Percentiles rank a stretch among this genome's conserved stretches.
phyloP scores from a whole-genome alignment of 1,140 invertebrate genomes.

The Carposina sasakii region DNA sequence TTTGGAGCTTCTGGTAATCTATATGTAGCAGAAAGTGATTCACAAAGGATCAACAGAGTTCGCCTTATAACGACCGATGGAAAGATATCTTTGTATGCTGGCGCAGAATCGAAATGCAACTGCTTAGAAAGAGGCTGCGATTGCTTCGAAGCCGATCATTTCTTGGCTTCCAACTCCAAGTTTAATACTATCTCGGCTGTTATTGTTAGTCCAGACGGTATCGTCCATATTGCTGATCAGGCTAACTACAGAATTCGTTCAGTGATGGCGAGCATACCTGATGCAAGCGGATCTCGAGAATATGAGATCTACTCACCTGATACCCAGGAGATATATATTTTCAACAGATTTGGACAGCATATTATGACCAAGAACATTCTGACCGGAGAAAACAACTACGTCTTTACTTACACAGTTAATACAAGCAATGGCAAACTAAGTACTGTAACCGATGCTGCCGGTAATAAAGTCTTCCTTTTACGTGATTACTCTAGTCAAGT shows the following conservation, averaged over 20 bases:
- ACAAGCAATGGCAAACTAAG: slow-evolving; percentile 96
- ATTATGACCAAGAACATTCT: slow-evolving; percentile 93
- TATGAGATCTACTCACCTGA: slow-evolving; percentile 97
- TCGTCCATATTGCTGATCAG: slow-evolving; percentile 95
- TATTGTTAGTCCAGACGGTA: slow-evolving; percentile 93
- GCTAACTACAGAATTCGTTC: slow-evolving; percentile 93
- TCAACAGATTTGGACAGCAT: slow-evolving; percentile 96
- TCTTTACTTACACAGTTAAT: slow-evolving; percentile 96
- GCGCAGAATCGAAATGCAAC: slow-evolving; percentile 95
- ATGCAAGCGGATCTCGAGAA: slow-evolving; percentile 85
- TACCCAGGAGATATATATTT: slow-evolving; percentile 96
- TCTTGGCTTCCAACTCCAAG: slow-evolving; percentile 91
- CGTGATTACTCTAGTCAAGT: slow-evolving; percentile 91
- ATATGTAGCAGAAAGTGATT: slow-evolving; percentile 96
- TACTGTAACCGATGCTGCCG: slow-evolving; percentile 93
- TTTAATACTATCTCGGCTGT: slow-evolving; percentile 96
- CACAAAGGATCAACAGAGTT: slow-evolving; percentile 94
- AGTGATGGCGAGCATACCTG: slow-evolving; percentile 92
- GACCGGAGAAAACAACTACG: slow-evolving; percentile 92
- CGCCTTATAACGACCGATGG: slow-evolving; percentile 94
- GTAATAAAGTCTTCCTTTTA: slow-evolving; percentile 92
- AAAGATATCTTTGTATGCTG: slow-evolving; percentile 92
- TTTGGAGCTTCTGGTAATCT: slow-evolving; percentile 96
- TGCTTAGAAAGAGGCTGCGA: slow-evolving; percentile 92
- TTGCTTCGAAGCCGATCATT: slow-evolving; percentile 93